Conservation (phyloP, 2,888 invertebrate genomes). For the Coecobrya sp. region DNA sequence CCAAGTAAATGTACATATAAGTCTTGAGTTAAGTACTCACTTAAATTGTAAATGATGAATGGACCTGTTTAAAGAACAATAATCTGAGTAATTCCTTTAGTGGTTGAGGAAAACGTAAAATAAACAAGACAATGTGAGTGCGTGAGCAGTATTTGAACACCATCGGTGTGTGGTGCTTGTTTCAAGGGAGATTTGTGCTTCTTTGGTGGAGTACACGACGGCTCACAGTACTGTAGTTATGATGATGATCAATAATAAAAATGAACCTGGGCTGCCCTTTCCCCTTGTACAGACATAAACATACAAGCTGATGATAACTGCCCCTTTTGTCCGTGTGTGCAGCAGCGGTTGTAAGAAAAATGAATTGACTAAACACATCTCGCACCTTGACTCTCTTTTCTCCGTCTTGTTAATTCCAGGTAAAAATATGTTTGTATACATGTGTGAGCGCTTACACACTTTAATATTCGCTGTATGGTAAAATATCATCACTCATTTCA, state of each 20-base stretch:
- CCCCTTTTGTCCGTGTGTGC: conserved; percentile 34
- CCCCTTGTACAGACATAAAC: conserved; percentile 76
- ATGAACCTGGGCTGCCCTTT: conserved; percentile 82
- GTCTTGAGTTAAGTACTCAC: conserved; percentile 40
- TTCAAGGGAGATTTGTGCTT: conserved; percentile 32
- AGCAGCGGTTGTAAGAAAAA: conserved; percentile 39
- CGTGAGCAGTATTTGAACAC: conserved; percentile 7
- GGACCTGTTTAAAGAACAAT: conserved; percentile 84
- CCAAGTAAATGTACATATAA: conserved; percentile 42
- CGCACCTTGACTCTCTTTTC: conserved; percentile 52
- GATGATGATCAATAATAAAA: conserved; percentile 82
- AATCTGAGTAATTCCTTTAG: conserved; percentile 43
- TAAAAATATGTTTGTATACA: not conserved
- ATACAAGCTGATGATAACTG: conserved; percentile 82
- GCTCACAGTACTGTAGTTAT: conserved; percentile 3
- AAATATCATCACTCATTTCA: conserved; percentile 73
- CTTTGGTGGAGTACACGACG: not conserved
- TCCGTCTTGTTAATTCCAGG: conserved; percentile 16
- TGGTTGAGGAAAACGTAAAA: conserved; percentile 54
- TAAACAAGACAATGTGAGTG: conserved; percentile 65
- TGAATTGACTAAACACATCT: conserved; percentile 58
- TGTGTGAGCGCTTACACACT: not conserved
- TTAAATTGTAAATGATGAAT: conserved; percentile 82
- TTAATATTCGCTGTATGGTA: conserved; percentile 17
- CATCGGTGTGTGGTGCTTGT: conserved; percentile 8